Conservation (phyloP, 2,888 invertebrate genomes). For the Blastobasis adustella region DNA sequence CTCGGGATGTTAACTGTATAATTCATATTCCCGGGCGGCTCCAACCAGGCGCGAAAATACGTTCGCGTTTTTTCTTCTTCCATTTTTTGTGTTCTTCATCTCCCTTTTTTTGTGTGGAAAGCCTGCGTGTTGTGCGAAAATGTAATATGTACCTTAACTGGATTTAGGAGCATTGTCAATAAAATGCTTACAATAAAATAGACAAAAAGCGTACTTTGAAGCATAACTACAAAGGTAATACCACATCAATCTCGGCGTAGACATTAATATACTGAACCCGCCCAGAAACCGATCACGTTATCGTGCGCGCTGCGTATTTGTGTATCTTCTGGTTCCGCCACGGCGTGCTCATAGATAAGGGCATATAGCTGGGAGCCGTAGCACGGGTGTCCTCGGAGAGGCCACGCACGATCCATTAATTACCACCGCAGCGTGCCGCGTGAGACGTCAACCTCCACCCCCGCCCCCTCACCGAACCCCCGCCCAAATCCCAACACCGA, state of each 20-base stretch:
- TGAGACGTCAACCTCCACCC: constrained; percentile 32
- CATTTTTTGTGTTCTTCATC: not conserved
- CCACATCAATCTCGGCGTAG: too few relatives aligned
- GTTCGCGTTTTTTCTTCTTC: constrained; percentile 22
- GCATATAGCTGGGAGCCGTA: constrained; percentile 23
- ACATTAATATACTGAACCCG: constrained; percentile 32
- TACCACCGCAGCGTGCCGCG: constrained; percentile 31
- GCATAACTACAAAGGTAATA: too few relatives aligned
- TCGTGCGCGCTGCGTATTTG: constrained; percentile 15
- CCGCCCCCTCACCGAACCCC: constrained; percentile 20
- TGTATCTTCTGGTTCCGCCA: constrained; percentile 6
- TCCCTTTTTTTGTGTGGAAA: not conserved
- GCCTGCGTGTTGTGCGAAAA: too few relatives aligned
- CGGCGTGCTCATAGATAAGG: constrained; percentile 7
- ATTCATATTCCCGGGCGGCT: constrained; percentile 33
- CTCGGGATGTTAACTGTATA: constrained; percentile 38
- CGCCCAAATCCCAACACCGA: constrained; percentile 44
- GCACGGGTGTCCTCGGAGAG: constrained; percentile 32
- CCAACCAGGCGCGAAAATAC: constrained; percentile 24
- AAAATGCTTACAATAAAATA: too few relatives aligned
- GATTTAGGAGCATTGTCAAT: too few relatives aligned
- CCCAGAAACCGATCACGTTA: constrained; percentile 31
- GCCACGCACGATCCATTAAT: constrained; percentile 47
- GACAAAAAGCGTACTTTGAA: too few relatives aligned
- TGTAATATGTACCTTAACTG: too few relatives aligned